Base-by-base conservation (phyloP, 2,888 invertebrate species). In the Mechanitis mazaeus region DNA sequence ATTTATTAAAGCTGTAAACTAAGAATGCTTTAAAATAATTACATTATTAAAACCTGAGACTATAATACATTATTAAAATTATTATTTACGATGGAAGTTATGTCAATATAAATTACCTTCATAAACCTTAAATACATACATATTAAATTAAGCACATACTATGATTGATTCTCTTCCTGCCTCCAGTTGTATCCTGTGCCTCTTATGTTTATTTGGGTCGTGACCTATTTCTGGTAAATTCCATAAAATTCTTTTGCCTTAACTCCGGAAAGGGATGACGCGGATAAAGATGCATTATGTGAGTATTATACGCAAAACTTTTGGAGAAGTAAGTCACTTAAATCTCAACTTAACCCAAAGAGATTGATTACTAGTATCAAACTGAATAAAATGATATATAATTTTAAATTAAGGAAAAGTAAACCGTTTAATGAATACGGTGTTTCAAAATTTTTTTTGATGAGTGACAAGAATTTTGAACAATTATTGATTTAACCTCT, bases 181-280 rank as follows among this genome's bases (percentile, higher is more conserved):
- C 9, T 31, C 9, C 9, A 6, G 11, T 7, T 28, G 31, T 50
- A 31, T 31, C 50, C 50, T 50, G 31, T 50, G 31, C 50, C 31
- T 50, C 50, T 50, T 31, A 31, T 50, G 50, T 50, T 50, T 28
- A 31, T 50, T 50, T 50, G 50, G 31, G 50, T 50, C 50, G 9
- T 50, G 50, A 50, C 50, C 50, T 31, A 50, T 50, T 50, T 50
- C 31, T 50, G 3, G 9, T 50, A 31, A 50, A 31, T 31, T 31
- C 50, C 50, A 50, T 50, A 9, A 11, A 42, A 42, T 7, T 31
- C 50, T 31, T n/a, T 50, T 31, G 28, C 28, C 31, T 50, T 31
- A 50, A 50, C 4, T n/a, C 31, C 50, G 50, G 31, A 50, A 50
- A 50, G 11, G 50, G 31, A 50, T 31, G 50, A 50, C 50, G 31